Evolutionary conservation across 2,113 vertebrate species (phyloP).

Genomic region (Chaetodon trifascialis): DNA sequence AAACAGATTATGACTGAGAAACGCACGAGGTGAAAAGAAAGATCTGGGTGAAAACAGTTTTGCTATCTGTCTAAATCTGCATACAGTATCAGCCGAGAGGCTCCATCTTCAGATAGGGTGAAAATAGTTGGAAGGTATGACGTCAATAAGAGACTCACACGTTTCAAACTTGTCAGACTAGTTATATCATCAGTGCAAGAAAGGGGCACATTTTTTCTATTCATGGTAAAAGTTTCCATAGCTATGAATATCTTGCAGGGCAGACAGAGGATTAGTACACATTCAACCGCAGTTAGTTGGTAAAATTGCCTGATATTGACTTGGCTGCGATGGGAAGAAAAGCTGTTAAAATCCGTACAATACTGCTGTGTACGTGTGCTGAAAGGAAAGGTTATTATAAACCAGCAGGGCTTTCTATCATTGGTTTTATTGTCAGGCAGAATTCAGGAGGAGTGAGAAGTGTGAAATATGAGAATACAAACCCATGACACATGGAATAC

Average conservation of each 20-base stretch:
- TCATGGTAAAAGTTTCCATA: background rate
- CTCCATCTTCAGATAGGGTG: background rate
- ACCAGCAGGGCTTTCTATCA: background rate
- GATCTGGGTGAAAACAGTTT: background rate
- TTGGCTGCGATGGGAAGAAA: background rate
- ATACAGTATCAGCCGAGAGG: background rate
- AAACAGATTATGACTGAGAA: background rate
- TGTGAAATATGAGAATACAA: background rate
- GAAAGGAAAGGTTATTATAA: background rate
- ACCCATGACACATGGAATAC: too few relatives aligned
- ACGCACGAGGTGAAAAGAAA: background rate
- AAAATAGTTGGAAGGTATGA: background rate
- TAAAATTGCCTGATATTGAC: background rate
- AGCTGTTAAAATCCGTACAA: background rate
- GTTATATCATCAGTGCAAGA: constrained; percentile 22
- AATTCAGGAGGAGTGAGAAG: background rate
- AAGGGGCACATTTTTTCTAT: background rate
- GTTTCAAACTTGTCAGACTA: constrained; percentile 24
- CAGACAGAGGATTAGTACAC: too few relatives aligned
- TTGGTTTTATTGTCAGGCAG: background rate
- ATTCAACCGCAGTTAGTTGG: background rate
- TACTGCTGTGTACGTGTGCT: background rate
- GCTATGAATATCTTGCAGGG: background rate
- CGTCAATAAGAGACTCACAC: background rate
- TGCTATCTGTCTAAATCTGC: background rate